Percentiles rank a stretch among this genome's conserved stretches.
Evolutionary conservation across 2,113 vertebrate species (phyloP).

Genomic region (Tamias sibiricus): DNA sequence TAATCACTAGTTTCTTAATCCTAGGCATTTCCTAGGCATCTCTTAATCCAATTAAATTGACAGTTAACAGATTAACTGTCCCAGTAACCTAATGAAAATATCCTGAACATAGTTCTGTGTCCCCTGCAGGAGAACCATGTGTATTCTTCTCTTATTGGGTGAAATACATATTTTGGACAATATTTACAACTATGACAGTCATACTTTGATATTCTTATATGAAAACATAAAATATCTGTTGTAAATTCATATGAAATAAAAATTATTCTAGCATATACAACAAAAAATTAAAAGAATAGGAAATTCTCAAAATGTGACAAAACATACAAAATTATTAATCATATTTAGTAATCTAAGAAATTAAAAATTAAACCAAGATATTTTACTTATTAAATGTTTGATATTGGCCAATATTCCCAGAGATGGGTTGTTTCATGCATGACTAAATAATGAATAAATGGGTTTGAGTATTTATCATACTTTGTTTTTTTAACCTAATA

Average conservation of each 20-base stretch:
- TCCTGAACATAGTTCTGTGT: neutral
- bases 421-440: neutral
- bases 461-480: neutral
- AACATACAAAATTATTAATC: neutral
- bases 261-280: neutral
- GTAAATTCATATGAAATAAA: neutral
- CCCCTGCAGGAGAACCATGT: neutral
- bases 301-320: neutral
- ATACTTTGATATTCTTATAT: too few relatives aligned
- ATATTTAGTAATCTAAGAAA: neutral
- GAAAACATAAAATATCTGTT: neutral
- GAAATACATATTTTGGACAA: neutral
- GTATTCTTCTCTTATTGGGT: neutral
- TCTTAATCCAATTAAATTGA: too few relatives aligned
- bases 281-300: neutral
- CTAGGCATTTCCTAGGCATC: too few relatives aligned
- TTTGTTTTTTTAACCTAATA: neutral
- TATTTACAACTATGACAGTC: too few relatives aligned
- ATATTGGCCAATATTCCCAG: neutral
- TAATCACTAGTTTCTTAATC: too few relatives aligned
- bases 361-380: neutral
- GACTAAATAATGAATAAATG: neutral
- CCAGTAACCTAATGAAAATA: neutral
- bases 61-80: neutral
- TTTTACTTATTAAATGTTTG: neutral